Conservation (phyloP, 2,888 invertebrate genomes). For the Ormyrus pomaceus region DNA sequence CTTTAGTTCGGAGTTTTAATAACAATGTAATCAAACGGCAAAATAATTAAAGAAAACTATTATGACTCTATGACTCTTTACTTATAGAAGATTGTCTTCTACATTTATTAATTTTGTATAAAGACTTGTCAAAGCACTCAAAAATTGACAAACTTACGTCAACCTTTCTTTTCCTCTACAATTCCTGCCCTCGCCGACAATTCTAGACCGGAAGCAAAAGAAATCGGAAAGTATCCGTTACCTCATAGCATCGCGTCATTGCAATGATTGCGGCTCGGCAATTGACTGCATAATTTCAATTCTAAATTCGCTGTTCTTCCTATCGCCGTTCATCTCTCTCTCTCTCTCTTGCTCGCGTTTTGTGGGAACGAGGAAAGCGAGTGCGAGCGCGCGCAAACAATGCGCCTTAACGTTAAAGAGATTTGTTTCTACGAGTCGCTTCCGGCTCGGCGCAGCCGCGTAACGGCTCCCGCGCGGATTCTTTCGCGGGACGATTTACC, state of each 20-base stretch:
- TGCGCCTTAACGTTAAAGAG: conserved; percentile 25
- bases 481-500: conserved; percentile 45
- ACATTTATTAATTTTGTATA: no score
- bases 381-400: conserved; percentile 17
- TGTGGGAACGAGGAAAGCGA: conserved; percentile 52
- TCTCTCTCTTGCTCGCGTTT: conserved; percentile 9
- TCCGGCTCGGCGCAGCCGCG: conserved; percentile 36
- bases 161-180: no score
- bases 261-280: not conserved
- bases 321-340: not conserved
- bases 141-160: no score
- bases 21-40: no score
- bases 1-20: no score
- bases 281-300: conserved; percentile 40
- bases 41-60: no score
- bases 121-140: no score
- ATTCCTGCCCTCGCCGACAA: no score
- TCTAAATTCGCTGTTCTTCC: conserved; percentile 36
- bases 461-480: conserved; percentile 40
- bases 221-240: not conserved
- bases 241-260: not conserved
- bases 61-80: no score
- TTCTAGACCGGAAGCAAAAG: no score
- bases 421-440: conserved; percentile 55
- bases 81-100: no score